A percentile compares a stretch with the other conserved stretches of the same genome.
phyloP scores from a whole-genome alignment of 2,888 invertebrate genomes.

The Stenolophus ochropezus region DNA sequence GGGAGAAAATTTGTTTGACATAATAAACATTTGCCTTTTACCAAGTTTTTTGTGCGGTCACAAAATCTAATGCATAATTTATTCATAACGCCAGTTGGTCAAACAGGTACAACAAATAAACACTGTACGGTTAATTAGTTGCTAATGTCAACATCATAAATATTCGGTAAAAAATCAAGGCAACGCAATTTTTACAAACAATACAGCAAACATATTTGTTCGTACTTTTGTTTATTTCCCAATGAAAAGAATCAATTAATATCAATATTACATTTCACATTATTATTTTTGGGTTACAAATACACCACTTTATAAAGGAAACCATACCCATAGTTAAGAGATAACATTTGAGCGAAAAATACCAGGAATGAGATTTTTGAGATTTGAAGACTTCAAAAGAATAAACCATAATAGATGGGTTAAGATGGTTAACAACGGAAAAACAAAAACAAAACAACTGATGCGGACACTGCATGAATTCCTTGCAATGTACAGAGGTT shows the following conservation, averaged over 20 bases:
- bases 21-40: conserved; percentile 23
- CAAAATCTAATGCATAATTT: conserved; percentile 30
- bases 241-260: conserved; percentile 5
- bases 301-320: too few relatives aligned
- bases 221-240: conserved; percentile 13
- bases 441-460: too few relatives aligned
- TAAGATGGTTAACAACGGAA: too few relatives aligned
- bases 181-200: conserved; percentile 9
- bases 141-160: conserved; percentile 21
- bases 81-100: conserved; percentile 10
- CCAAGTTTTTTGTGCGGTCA: not conserved
- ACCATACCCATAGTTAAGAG: too few relatives aligned
- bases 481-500: too few relatives aligned
- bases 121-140: conserved; percentile 36
- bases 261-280: conserved; percentile 7
- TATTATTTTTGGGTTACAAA: too few relatives aligned
- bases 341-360: too few relatives aligned
- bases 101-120: conserved; percentile 21
- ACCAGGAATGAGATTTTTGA: too few relatives aligned
- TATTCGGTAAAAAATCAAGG: conserved; percentile 39
- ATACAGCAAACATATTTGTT: conserved; percentile 20
- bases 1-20: conserved; percentile 17
- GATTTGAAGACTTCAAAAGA: too few relatives aligned
- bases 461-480: too few relatives aligned
- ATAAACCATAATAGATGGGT: too few relatives aligned